A percentile compares a stretch with the other conserved stretches of the same genome.
phyloP scores from a whole-genome alignment of 2,888 invertebrate species.

The Caenorhabditis japonica region DNA sequence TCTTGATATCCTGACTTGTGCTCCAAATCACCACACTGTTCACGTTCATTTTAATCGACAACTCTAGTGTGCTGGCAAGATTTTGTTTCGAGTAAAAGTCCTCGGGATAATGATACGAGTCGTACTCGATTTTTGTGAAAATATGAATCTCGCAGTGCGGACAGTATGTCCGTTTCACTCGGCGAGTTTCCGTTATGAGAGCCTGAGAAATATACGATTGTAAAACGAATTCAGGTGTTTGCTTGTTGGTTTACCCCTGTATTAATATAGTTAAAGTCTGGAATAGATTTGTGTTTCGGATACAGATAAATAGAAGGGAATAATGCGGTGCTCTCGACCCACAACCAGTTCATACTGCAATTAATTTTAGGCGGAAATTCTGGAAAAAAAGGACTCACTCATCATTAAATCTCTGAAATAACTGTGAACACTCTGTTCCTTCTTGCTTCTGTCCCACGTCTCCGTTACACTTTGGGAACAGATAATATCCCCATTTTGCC shows the following conservation, averaged over 20 bases:
- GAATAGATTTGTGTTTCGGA: slow-evolving; percentile 7
- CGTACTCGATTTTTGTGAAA: slow-evolving; percentile 72
- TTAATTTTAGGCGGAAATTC: neutral
- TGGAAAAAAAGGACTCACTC: slow-evolving; percentile 10
- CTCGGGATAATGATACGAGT: slow-evolving; percentile 55
- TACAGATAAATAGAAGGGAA: slow-evolving; percentile 56
- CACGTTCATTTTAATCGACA: slow-evolving; percentile 60
- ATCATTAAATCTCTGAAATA: slow-evolving; percentile 42
- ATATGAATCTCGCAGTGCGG: slow-evolving; percentile 54
- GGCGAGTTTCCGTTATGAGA: slow-evolving; percentile 40
- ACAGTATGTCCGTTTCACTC: slow-evolving; percentile 40
- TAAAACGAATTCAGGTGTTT: neutral
- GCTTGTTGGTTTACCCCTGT: slow-evolving; percentile 5
- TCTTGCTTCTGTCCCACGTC: slow-evolving; percentile 48
- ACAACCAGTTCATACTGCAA: slow-evolving; percentile 53
- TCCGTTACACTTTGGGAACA: slow-evolving; percentile 62
- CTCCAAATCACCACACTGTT: slow-evolving; percentile 68
- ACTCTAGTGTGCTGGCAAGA: slow-evolving; percentile 64
- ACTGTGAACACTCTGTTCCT: slow-evolving; percentile 13
- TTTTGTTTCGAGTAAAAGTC: slow-evolving; percentile 60
- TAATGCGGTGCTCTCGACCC: slow-evolving; percentile 45
- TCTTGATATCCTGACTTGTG: slow-evolving; percentile 54
- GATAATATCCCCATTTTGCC: slow-evolving; percentile 65
- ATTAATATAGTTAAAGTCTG: slow-evolving; percentile 29
- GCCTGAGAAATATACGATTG: no score